These are phyloP conservation scores for Epinotia ramella DNA, from an alignment of 2,888 invertebrate species.

Conservation along the genomic window DNA sequence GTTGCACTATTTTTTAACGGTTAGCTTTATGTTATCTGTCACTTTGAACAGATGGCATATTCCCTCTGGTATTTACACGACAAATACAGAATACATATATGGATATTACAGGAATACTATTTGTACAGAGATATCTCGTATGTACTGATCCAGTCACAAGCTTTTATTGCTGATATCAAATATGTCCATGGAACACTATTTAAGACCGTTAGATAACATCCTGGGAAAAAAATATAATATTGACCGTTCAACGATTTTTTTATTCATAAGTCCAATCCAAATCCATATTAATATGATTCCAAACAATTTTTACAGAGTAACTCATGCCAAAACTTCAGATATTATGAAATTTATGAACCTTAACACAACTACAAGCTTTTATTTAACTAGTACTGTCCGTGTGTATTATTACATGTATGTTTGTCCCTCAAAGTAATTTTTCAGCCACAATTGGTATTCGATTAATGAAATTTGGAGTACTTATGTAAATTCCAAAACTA, in stretches of 20 bases:
- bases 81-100: background rate
- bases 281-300: too few relatives aligned
- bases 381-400: too few relatives aligned
- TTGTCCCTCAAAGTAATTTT: too few relatives aligned
- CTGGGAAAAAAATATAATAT: slow-evolving; percentile 23
- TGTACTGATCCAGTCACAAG: slow-evolving; percentile 13
- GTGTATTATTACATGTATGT: too few relatives aligned
- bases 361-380: too few relatives aligned
- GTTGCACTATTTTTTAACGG: background rate
- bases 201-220: slow-evolving; percentile 20
- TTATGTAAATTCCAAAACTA: too few relatives aligned
- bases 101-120: slow-evolving; percentile 3
- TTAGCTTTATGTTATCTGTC: background rate
- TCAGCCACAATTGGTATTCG: too few relatives aligned
- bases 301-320: too few relatives aligned
- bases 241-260: background rate
- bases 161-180: slow-evolving; percentile 6
- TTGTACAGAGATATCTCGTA: slow-evolving; percentile 17
- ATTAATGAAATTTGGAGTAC: too few relatives aligned
- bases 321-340: too few relatives aligned
- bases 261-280: background rate
- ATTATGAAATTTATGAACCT: too few relatives aligned
- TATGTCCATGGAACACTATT: background rate
- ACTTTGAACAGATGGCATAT: slow-evolving; percentile 2
- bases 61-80: background rate